Percentiles rank a stretch among this genome's conserved stretches.
Evolutionary conservation across 2,888 invertebrate genomes (phyloP).

Genomic region (Agapetus fuscipes): DNA sequence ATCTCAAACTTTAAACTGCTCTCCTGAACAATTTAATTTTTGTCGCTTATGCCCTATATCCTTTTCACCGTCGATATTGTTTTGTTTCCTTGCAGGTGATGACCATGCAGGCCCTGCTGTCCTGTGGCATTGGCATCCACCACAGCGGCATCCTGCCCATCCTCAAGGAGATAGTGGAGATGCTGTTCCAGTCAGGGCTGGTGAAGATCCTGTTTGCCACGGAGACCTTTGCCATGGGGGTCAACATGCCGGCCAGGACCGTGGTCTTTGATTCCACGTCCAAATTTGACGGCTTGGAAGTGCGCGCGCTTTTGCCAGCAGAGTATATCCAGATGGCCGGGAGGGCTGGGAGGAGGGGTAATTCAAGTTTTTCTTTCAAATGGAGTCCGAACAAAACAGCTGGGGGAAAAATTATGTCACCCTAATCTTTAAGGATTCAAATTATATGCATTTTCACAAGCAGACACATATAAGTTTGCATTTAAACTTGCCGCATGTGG

Average conservation of each 20-base stretch:
- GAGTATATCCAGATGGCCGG: slow-evolving; percentile 99
- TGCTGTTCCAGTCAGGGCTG: slow-evolving; percentile 88
- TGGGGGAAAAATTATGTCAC: too few relatives aligned
- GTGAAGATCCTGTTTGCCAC: slow-evolving; percentile 90
- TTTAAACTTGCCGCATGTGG: too few relatives aligned
- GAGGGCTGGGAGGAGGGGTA: slow-evolving; percentile 85
- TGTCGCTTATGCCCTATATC: too few relatives aligned
- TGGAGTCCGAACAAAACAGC: background rate
- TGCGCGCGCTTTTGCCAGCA: slow-evolving; percentile 72
- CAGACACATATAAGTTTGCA: too few relatives aligned
- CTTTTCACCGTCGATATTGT: too few relatives aligned
- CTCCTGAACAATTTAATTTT: too few relatives aligned
- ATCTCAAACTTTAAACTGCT: too few relatives aligned
- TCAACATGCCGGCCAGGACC: slow-evolving; percentile 98
- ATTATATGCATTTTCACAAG: too few relatives aligned
- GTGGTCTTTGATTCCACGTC: slow-evolving; percentile 89
- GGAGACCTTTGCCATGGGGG: slow-evolving; percentile 99
- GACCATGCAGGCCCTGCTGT: slow-evolving; percentile 56
- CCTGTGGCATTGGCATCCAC: slow-evolving; percentile 91
- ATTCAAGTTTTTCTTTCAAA: slow-evolving; percentile 4
- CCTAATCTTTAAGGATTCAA: too few relatives aligned
- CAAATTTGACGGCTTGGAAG: slow-evolving; percentile 83
- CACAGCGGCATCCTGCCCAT: slow-evolving; percentile 97
- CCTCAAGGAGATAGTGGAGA: slow-evolving; percentile 98
- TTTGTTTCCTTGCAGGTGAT: slow-evolving; percentile 45